These are phyloP conservation scores for Gryllus bimaculatus DNA, from an alignment of 1,140 invertebrate genomes.

Conservation along the genomic window DNA sequence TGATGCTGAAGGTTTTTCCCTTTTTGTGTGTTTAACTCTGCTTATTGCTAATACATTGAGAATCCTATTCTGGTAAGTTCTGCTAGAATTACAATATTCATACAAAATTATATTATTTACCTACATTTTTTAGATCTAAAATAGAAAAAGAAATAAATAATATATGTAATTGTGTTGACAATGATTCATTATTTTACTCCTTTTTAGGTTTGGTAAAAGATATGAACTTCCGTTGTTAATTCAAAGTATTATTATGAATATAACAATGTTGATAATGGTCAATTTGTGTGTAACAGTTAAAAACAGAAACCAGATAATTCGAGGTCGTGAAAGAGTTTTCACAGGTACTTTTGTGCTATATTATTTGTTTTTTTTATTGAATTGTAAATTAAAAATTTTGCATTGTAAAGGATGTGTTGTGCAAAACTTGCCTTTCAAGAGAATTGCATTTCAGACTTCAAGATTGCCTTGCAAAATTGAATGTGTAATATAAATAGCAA, in stretches of 20 bases:
- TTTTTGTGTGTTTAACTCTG: slow-evolving; percentile 90
- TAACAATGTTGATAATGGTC: slow-evolving; percentile 92
- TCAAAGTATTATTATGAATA: slow-evolving; percentile 96
- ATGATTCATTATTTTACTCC: slow-evolving; percentile 21
- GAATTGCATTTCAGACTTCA: neutral
- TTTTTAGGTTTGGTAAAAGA: slow-evolving; percentile 89
- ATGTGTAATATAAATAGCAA: neutral
- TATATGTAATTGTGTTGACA: neutral
- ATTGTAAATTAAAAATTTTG: too few relatives aligned
- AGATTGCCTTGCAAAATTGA: neutral
- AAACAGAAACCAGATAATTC: slow-evolving; percentile 70
- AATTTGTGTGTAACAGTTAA: slow-evolving; percentile 84
- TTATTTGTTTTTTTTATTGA: too few relatives aligned
- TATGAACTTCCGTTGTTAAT: slow-evolving; percentile 91
- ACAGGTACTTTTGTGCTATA: slow-evolving; percentile 52
- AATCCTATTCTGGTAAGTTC: slow-evolving; percentile 92
- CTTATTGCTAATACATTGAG: slow-evolving; percentile 92
- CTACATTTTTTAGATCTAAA: neutral
- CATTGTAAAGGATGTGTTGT: too few relatives aligned
- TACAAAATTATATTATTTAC: too few relatives aligned
- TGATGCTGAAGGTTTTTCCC: slow-evolving; percentile 91
- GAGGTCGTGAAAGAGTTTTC: slow-evolving; percentile 60
- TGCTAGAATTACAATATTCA: too few relatives aligned
- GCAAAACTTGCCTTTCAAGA: neutral
- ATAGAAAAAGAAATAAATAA: neutral